Evolutionary conservation across 2,113 vertebrate species (phyloP), one percentile per base, ranked within the genome.

Genomic region (Saccopteryx leptura): DNA sequence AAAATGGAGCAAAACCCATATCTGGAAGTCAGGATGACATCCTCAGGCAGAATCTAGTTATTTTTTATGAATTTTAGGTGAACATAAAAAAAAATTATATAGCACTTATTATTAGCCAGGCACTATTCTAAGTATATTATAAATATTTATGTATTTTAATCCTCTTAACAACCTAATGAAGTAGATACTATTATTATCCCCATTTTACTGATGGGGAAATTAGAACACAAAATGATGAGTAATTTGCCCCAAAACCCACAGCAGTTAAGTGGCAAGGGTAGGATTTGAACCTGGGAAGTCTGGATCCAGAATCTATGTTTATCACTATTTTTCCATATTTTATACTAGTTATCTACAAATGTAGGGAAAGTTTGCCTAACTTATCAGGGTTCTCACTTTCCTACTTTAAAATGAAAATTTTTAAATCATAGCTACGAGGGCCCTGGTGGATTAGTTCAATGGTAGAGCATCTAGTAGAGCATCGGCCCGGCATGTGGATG

Each of bases 141-240:
- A 85, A 63, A 68, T 68, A 91, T 76, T 84, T 85, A 87, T 14
- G 14, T 7, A 81, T 66, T 84, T 80, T 48, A 85, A 58, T 89
- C 50, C 24, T 86, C 66, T 54, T 74, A 80, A 68, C 3, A 93
- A 39, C 7, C 10, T 10, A 39, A 11, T 60, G 12, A 84, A 11
- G 11, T 31, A 66, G 65, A 14, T 24, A 13, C 82, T 91, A 17
- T 58, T 71, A 82, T 50, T 26, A 66, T 17, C n/a, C 80, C 33
- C 26, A 56, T 90, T 93, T 94, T 76, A 39, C 26, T 84, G 56
- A 52, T 26, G 31, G 85, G 75, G 63, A 82, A 79, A 91, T 48
- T 24, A 60, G 90, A 68, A 7, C 21, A 61, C 28, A 72, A 54
- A 86, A 1, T 65, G 7, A 6, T n/a, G 19, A 95, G 69, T 24